Evolutionary conservation across 2,797 vertebrate species (phyloP), one percentile per base, ranked within the genome.

Genomic region (Eptatretus atami): DNA sequence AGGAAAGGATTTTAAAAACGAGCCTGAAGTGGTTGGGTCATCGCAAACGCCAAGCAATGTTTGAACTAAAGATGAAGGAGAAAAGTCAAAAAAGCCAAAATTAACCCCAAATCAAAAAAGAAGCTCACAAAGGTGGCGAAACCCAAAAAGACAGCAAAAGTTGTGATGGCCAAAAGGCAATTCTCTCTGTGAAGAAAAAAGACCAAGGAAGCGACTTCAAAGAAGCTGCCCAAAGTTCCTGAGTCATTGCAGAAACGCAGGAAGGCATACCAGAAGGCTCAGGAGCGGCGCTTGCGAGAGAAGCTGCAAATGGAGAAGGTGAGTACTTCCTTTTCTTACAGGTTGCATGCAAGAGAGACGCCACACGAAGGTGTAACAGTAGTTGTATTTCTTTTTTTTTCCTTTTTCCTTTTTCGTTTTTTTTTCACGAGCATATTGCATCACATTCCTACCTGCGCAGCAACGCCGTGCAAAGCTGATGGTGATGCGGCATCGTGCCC

Each of bases 241-340:
- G 86, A 94, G 78, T 86, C 81, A 72, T 85, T 98, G 74, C 71
- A 86, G 70, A 98, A 98, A 74, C 95, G 81, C 77, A 82, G 88
- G 71, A 84, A 83, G 78, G 81, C 78, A 72, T 95, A 76, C 53
- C 83, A 86, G 8, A 72, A 76, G 53, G 70, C 81, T 72, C 86
- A 82, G 76, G 74, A 79, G 65, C 75, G 76, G 63, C 82, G 83
- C 13, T 54, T 83, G 69, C 86, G 92, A 76, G 80, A 81, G 73
- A 67, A 79, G 1, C 54, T 80, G 69, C 72, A 77, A 15, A 78
- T 81, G 52, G 95, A 90, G 67, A 85, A 78, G 78, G 92, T 84
- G 55, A 69, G n/a, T 53, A 10, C n/a, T 52, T 24, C n/a, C 10
- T 31, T 63, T 9, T 12, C 10, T 12, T 44, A 4, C 31, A 5